phyloP scores from a whole-genome alignment of 2,797 vertebrate genomes.

The Myotis findleyi region DNA sequence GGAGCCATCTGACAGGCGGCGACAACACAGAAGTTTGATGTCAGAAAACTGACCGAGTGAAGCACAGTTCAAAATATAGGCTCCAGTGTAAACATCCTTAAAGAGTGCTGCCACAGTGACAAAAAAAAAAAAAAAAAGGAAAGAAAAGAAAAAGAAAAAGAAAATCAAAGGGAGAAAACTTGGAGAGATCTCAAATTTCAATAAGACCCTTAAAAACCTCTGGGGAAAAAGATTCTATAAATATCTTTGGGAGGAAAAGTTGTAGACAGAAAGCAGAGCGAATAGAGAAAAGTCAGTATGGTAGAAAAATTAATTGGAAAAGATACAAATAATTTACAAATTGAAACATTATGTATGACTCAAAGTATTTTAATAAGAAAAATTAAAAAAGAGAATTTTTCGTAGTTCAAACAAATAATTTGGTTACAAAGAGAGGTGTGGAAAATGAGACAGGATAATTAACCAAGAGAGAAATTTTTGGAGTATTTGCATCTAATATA shows the following conservation, averaged over 20 bases:
- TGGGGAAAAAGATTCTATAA: background rate
- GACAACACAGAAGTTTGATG: background rate
- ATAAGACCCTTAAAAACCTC: background rate
- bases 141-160: rapidly evolving
- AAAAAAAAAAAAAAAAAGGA: background rate
- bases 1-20: background rate
- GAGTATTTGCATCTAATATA: background rate
- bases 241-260: conserved; percentile 8
- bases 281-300: background rate
- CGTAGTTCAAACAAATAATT: background rate
- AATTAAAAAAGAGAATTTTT: conserved; percentile 44
- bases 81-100: conserved; percentile 22
- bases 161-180: background rate
- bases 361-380: background rate
- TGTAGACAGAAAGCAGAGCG: conserved; percentile 8
- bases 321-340: background rate
- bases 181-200: conserved; percentile 19
- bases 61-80: background rate
- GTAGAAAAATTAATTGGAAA: conserved; percentile 17
- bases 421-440: background rate
- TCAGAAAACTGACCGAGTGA: conserved; percentile 9
- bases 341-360: background rate
- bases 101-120: background rate
- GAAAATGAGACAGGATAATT: background rate
- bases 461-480: background rate